Percentiles rank a stretch among this genome's conserved stretches.
These are phyloP conservation scores for Phyllotis vaccarum DNA, from an alignment of 2,797 vertebrate genomes.

Conservation along the genomic window DNA sequence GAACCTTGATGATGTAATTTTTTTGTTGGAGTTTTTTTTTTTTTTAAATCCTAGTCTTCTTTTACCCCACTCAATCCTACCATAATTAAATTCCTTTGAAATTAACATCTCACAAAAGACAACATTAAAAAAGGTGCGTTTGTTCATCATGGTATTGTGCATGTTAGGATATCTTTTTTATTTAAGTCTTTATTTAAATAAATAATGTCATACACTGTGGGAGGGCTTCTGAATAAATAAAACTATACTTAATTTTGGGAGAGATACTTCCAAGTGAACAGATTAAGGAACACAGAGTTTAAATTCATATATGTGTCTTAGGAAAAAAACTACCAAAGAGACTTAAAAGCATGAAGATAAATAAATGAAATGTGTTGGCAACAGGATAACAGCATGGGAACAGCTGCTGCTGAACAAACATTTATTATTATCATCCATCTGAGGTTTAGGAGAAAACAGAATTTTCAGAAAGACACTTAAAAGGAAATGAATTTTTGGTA, in stretches of 20 bases:
- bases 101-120: not conserved
- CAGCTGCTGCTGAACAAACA: conserved; percentile 82
- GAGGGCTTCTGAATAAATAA: conserved; percentile 55
- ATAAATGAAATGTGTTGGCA: conserved; percentile 75
- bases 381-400: conserved; percentile 76
- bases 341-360: conserved; percentile 77
- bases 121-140: not conserved
- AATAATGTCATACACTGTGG: not conserved
- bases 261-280: conserved; percentile 49
- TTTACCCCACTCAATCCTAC: not conserved
- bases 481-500: conserved; percentile 72
- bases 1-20: not conserved
- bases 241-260: not conserved
- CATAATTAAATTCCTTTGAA: conserved; percentile 22
- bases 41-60: not conserved
- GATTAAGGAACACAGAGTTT: conserved; percentile 23
- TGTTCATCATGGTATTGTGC: not conserved
- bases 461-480: conserved; percentile 71
- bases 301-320: conserved; percentile 20
- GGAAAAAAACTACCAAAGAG: conserved; percentile 51
- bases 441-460: conserved; percentile 79
- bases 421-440: conserved; percentile 83
- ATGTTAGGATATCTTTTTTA: not conserved
- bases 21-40: not conserved
- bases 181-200: conserved; percentile 52